phyloP scores from a whole-genome alignment of 2,113 vertebrate species.

The Coregonus clupeaformis region DNA sequence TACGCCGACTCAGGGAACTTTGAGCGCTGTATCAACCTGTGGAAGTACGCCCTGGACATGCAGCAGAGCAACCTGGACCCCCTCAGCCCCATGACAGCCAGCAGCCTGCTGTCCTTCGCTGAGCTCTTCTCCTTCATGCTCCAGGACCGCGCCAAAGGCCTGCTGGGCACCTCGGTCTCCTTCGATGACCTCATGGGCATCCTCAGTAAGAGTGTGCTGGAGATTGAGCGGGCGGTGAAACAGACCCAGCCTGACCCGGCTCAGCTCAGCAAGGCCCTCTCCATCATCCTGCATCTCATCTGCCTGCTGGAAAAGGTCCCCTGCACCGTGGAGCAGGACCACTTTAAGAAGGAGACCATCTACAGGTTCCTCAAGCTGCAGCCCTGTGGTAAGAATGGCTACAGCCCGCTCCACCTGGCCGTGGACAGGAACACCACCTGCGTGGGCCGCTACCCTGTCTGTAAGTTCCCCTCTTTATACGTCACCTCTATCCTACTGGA shows the following conservation, averaged over 20 bases:
- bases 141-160: conserved; percentile 95
- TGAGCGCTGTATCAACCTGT: conserved; percentile 95
- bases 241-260: conserved; percentile 85
- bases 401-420: conserved; percentile 94
- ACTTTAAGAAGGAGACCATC: conserved; percentile 97
- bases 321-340: conserved; percentile 91
- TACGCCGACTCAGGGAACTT: conserved; percentile 99
- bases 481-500: conserved; percentile 93
- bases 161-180: conserved; percentile 91
- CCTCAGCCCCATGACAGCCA: conserved; percentile 96
- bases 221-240: conserved; percentile 92
- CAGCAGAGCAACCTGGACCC: conserved; percentile 96
- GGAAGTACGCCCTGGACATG: conserved; percentile 99
- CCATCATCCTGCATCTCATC: conserved; percentile 97
- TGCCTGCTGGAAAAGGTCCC: conserved; percentile 96
- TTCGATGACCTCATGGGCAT: conserved; percentile 98
- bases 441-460: conserved; percentile 95
- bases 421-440: conserved; percentile 96
- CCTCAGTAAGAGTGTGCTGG: conserved; percentile 93
- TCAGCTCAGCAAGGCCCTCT: conserved; percentile 95
- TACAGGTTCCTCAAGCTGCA: conserved; percentile 95
- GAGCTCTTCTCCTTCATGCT: conserved; percentile 99
- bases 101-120: conserved; percentile 94
- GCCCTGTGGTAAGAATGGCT: conserved; percentile 93
- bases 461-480: conserved; percentile 95